Evolutionary conservation across 2,797 vertebrate species (phyloP).

Genomic region (Petrocephalus sullivani): DNA sequence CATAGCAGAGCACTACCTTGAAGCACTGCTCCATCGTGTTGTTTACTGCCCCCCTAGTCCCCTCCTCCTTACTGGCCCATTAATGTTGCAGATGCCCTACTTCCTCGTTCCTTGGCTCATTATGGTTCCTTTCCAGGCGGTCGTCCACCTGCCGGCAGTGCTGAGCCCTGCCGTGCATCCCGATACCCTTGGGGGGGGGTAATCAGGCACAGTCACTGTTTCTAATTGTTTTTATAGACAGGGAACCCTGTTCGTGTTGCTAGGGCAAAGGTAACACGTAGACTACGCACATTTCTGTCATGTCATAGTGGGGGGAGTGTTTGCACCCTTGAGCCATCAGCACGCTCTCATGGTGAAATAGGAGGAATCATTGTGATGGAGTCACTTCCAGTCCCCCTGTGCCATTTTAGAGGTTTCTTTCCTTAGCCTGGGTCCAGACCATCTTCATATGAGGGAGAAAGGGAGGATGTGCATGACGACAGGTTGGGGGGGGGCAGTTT

Average conservation of each 20-base stretch:
- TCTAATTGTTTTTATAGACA: not conserved
- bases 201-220: not conserved
- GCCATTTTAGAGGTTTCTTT: not conserved
- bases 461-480: slow-evolving; percentile 28
- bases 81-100: not conserved
- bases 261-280: not conserved
- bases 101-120: not conserved
- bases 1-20: not conserved
- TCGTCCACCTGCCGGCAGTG: not conserved
- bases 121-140: not conserved
- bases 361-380: not conserved
- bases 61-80: not conserved
- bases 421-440: not conserved
- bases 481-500: slow-evolving; percentile 32
- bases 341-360: not conserved
- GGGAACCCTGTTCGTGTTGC: not conserved
- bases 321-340: not conserved
- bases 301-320: not conserved
- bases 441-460: not conserved
- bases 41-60: not conserved
- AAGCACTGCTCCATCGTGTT: not conserved
- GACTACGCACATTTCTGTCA: not conserved
- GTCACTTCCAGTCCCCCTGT: not conserved
- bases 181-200: not conserved
- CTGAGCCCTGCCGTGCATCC: not conserved